Base-by-base conservation (phyloP, 2,888 invertebrate genomes). In the Volucella inanis region DNA sequence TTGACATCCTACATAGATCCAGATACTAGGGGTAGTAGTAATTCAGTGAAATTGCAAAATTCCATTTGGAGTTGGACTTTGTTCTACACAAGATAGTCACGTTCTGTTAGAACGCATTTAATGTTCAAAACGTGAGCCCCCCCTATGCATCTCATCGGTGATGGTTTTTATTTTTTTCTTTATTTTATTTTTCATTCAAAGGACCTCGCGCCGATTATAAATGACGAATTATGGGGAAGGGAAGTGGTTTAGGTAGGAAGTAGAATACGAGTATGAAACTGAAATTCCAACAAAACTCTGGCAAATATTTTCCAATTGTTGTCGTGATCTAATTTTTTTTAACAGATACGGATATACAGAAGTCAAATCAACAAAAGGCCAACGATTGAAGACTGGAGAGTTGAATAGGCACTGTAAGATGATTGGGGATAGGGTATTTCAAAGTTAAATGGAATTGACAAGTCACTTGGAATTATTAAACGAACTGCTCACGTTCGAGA, bases 71-170 rank as follows among this genome's bases (percentile, higher is more conserved):
- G 61, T 80, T 84, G 74, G 79, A 79, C 75, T 76, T 80, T 79
- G 78, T 72, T 64, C 81, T 81, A 70, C 81, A 81, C 71, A 75
- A 78, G 87, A 81, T 85, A 87, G 88, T 88, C 88, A 88, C 88
- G 88, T 88, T 87, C 87, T 78, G 76, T 87, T 82, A 82, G 87
- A 87, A 88, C 84, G 88, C 88, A 88, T 88, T 87, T 87, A 88
- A 88, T 88, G 88, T 85, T 62, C 75, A 81, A 82, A 87, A 88
- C 88, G 88, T 88, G 88, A 87, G 87, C 74, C 80, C 76, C 76
- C 62, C 71, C 76, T 76, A 52, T 84, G 70, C 79, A 67, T 80
- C 59, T 72, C 62, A 55, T 65, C 45, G 49, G 14, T 50, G 61
- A 18, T 43, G 18, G 49, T 47, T 15, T 22, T 45, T 47, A 10